phyloP scores from a whole-genome alignment of 2,113 vertebrate species.

The Suricata suricatta region DNA sequence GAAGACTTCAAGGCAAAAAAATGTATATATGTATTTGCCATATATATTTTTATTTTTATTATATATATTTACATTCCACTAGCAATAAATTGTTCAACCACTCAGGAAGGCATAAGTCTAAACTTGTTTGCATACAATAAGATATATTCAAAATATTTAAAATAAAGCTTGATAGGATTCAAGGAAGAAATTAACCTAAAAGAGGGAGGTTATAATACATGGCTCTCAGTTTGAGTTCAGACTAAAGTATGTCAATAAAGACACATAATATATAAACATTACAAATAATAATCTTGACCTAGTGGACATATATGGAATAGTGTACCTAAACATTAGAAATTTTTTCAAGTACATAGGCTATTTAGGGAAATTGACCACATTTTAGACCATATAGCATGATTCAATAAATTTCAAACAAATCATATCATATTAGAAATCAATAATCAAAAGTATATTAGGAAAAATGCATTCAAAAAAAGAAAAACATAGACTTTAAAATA shows the following conservation, averaged over 20 bases:
- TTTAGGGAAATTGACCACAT: neutral
- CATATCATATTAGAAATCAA: neutral
- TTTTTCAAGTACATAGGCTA: neutral
- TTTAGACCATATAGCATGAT: neutral
- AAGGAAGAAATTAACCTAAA: neutral
- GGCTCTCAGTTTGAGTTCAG: neutral
- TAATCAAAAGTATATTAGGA: neutral
- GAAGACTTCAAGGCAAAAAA: neutral
- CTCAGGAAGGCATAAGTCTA: neutral
- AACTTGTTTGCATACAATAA: neutral
- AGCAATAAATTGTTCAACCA: neutral
- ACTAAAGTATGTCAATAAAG: neutral
- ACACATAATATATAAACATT: neutral
- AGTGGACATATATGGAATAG: neutral
- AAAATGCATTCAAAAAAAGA: neutral
- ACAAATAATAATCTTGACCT: neutral
- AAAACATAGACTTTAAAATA: neutral
- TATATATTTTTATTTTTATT: too few species aligned
- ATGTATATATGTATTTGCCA: neutral
- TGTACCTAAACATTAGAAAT: neutral
- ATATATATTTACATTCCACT: neutral
- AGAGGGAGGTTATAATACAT: neutral
- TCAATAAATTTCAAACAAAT: conserved; percentile 13
- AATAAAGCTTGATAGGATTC: neutral
- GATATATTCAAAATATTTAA: neutral